phyloP scores from a whole-genome alignment of 1,140 invertebrate species.

The Nylanderia fulva region DNA sequence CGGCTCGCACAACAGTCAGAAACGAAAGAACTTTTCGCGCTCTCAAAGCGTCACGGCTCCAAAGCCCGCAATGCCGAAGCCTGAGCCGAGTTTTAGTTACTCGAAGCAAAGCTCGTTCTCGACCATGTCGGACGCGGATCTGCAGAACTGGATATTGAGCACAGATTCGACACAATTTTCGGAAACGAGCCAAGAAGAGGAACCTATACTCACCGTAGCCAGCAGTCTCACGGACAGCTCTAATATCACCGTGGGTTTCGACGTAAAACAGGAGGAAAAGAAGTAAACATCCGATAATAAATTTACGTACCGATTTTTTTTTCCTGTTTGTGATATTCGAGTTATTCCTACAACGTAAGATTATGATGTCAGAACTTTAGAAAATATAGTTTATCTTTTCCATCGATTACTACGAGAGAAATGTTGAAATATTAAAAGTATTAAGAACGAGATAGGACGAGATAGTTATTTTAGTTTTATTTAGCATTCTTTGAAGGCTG shows the following conservation, averaged over 20 bases:
- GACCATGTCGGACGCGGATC: conserved; percentile 83
- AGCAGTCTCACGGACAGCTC: conserved; percentile 82
- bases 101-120: conserved; percentile 82
- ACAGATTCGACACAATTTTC: conserved; percentile 49
- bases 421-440: conserved; percentile 15
- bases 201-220: conserved; percentile 82
- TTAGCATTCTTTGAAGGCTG: background rate
- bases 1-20: conserved; percentile 32
- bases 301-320: conserved; percentile 19
- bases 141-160: conserved; percentile 81
- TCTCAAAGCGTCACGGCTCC: conserved; percentile 83
- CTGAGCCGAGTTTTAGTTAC: conserved; percentile 71
- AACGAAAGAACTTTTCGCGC: conserved; percentile 76
- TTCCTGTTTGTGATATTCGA: background rate
- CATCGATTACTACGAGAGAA: background rate
- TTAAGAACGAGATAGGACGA: background rate
- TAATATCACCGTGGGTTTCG: conserved; percentile 81
- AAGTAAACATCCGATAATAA: conserved; percentile 48
- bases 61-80: conserved; percentile 63
- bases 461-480: background rate
- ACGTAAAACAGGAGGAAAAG: conserved; percentile 76
- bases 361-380: background rate
- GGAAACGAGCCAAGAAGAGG: conserved; percentile 51
- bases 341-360: background rate
- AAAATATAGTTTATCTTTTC: background rate